A percentile compares a stretch with the other conserved stretches of the same genome.
Evolutionary conservation across 2,113 vertebrate species (phyloP).

Genomic region (Falco punctatus): DNA sequence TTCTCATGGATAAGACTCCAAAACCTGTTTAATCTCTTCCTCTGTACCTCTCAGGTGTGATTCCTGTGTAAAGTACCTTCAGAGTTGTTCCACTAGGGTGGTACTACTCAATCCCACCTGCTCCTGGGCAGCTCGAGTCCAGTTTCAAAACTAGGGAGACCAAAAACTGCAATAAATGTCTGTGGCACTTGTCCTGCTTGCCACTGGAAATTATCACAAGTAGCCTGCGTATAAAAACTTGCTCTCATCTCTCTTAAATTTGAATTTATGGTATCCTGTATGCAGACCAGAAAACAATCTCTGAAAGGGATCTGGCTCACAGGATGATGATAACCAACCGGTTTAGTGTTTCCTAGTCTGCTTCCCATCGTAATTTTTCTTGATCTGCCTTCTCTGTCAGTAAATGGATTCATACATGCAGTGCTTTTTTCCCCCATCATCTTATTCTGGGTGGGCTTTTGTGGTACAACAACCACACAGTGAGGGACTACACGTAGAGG

Average conservation of each 20-base stretch:
- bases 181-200: neutral
- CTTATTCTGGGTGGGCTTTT: neutral
- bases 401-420: neutral
- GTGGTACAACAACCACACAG: neutral
- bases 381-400: neutral
- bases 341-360: neutral
- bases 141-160: neutral
- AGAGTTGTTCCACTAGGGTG: no score
- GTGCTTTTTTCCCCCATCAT: neutral
- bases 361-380: neutral
- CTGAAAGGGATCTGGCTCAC: neutral
- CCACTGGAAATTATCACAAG: neutral
- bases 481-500: neutral
- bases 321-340: neutral
- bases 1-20: neutral
- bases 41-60: no score
- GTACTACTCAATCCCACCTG: neutral
- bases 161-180: neutral
- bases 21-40: neutral
- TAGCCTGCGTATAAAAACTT: neutral
- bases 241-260: neutral
- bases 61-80: neutral
- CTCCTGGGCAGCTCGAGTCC: neutral
- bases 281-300: neutral
- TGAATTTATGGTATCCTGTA: neutral